Percentiles rank a stretch among this genome's conserved stretches.
phyloP scores from a whole-genome alignment of 2,888 invertebrate species.

The Eupithecia centaureata region DNA sequence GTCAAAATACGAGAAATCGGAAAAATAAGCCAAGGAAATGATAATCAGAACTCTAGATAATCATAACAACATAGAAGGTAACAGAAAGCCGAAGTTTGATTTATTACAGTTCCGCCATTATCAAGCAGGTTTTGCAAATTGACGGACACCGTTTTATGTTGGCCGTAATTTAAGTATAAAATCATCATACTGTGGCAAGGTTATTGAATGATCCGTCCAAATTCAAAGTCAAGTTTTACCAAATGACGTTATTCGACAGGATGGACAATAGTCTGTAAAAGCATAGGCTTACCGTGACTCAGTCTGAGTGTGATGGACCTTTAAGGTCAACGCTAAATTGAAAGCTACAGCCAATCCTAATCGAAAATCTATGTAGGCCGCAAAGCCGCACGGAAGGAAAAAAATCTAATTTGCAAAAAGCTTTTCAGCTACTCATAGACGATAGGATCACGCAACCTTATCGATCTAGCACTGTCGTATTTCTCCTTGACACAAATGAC shows the following conservation, averaged over 20 bases:
- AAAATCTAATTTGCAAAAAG: constrained; percentile 70
- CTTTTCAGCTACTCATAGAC: constrained; percentile 65
- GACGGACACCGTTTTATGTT: neutral
- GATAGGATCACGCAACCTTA: constrained; percentile 69
- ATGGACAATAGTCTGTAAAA: neutral
- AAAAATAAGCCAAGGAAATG: neutral
- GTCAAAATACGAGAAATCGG: neutral
- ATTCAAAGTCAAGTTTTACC: no score
- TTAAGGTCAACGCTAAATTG: neutral
- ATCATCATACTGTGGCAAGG: neutral
- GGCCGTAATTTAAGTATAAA: neutral
- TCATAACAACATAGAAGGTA: constrained; percentile 13
- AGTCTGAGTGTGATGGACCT: neutral
- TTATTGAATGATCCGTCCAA: neutral
- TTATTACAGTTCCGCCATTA: constrained; percentile 23
- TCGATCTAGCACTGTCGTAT: constrained; percentile 61
- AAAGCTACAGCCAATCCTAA: constrained; percentile 25
- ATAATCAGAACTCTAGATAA: neutral
- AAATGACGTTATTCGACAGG: no score
- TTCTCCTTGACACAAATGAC: constrained; percentile 60
- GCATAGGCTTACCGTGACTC: neutral
- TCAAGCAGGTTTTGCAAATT: neutral
- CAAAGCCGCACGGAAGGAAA: constrained; percentile 51
- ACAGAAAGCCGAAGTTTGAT: constrained; percentile 27
- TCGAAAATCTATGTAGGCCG: constrained; percentile 42